These are phyloP conservation scores for Camponotus vicinus DNA, from an alignment of 1,140 invertebrate genomes.

Conservation along the genomic window DNA sequence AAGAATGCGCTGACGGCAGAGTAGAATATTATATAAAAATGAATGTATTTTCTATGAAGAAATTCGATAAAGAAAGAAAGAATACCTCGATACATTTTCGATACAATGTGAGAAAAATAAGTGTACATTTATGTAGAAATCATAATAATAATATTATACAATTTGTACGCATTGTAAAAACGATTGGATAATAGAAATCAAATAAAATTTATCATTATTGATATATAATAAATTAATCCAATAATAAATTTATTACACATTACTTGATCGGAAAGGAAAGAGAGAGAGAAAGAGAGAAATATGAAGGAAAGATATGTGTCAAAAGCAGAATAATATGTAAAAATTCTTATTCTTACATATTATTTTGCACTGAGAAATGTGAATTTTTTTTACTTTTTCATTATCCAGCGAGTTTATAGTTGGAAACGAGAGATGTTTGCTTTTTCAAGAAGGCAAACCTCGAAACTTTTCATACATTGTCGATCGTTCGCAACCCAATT, in stretches of 20 bases:
- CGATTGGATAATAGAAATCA: not conserved
- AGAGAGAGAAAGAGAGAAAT: too few relatives aligned
- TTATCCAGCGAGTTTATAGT: slow-evolving; percentile 47
- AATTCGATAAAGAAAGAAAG: slow-evolving; percentile 32
- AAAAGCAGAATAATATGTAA: not conserved
- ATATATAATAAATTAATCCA: too few relatives aligned
- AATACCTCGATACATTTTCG: slow-evolving; percentile 15
- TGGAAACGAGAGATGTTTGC: slow-evolving; percentile 53
- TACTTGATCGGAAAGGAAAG: not conserved
- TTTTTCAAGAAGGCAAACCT: slow-evolving; percentile 60
- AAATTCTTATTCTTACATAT: too few relatives aligned
- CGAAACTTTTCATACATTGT: slow-evolving; percentile 63
- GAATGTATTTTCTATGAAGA: slow-evolving; percentile 15
- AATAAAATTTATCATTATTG: not conserved
- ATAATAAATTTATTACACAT: not conserved
- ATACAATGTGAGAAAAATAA: not conserved
- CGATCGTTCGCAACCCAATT: slow-evolving; percentile 65
- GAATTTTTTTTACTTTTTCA: slow-evolving; percentile 66
- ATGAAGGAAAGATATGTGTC: not conserved
- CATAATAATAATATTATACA: not conserved
- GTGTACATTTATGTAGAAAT: not conserved
- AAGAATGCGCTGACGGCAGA: too few relatives aligned
- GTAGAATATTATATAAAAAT: slow-evolving; percentile 48
- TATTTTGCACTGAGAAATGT: slow-evolving; percentile 42
- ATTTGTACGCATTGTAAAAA: not conserved